Evolutionary conservation across 2,113 vertebrate species (phyloP), one percentile per base, ranked within the genome.

Genomic region (Malaclemys terrapin): DNA sequence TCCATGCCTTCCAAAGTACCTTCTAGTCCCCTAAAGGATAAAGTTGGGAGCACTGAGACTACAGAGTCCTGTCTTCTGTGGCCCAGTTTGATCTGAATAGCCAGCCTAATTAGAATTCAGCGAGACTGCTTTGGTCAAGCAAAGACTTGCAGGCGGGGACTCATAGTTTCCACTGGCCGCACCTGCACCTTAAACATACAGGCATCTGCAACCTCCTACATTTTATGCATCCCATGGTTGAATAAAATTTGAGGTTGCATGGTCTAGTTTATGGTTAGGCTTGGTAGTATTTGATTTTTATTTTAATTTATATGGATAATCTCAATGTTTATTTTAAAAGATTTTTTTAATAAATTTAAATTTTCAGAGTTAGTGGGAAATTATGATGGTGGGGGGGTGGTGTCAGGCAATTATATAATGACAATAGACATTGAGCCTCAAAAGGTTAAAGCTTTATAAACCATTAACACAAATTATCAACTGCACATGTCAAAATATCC

Each of bases 181-280:
- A 22, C 20, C 86, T 29, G 2, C 89, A 29, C 4, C 49, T 2
- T 0, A 27, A n/a, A 91, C 45, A 31, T 80, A 72, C 1, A 35
- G 42, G 14, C 52, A 88, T 7, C 88, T 93, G 76, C n/a, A 84
- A 56, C 5, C 45, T 45, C 5, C 29, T 84, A 3, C 3, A 6
- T 27, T 94, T 92, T 2, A 3, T 62, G 12, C 45, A 85, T 29
- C 8, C 82, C 78, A 80, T 1, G 17, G n/a, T 4, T 81, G 57
- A 87, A 75, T 76, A 92, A 92, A 93, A 65, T 3, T 4, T 53
- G 3, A 14, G 10, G 4, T 38, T 1, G 1, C 0, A 0, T 24
- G n/a, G 50, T 93, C 84, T 94, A 45, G 69, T 87, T 89, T 88
- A 38, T 79, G 11, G 1, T 25, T 95, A 45, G 35, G 80, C 29